Percentiles rank a stretch among this genome's conserved stretches.
Conservation (phyloP, 2,113 vertebrate genomes). For the Ornithorhynchus anatinus region DNA sequence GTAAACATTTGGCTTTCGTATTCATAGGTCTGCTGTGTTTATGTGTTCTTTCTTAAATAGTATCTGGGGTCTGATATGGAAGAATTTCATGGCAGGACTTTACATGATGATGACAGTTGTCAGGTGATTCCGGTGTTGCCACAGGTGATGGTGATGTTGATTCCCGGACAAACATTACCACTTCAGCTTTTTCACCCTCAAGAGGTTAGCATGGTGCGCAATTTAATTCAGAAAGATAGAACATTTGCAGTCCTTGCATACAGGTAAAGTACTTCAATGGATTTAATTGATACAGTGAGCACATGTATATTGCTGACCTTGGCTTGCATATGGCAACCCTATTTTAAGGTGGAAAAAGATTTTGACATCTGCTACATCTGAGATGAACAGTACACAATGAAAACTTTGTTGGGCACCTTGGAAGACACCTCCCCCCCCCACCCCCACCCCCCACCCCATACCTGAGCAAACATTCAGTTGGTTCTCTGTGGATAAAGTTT, state of each 20-base stretch:
- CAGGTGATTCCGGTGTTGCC: slow-evolving; percentile 92
- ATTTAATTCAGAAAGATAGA: slow-evolving; percentile 90
- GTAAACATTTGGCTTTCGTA: neutral
- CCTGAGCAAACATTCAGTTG: too few relatives aligned
- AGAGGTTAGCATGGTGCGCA: slow-evolving; percentile 97
- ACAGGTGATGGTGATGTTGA: slow-evolving; percentile 86
- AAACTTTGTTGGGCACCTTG: too few relatives aligned
- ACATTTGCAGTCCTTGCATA: slow-evolving; percentile 96
- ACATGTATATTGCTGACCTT: too few relatives aligned
- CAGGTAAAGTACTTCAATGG: slow-evolving; percentile 74
- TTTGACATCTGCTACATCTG: too few relatives aligned
- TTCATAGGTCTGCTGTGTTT: neutral
- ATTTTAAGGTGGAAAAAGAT: too few relatives aligned
- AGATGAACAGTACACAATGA: too few relatives aligned
- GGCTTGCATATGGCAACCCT: too few relatives aligned
- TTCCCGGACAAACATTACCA: slow-evolving; percentile 94
- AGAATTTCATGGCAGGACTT: slow-evolving; percentile 93
- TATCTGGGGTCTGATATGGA: slow-evolving; percentile 97
- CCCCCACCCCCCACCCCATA: too few relatives aligned
- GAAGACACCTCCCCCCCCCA: too few relatives aligned
- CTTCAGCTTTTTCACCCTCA: slow-evolving; percentile 93
- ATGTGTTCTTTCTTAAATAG: slow-evolving; percentile 55
- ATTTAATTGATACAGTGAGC: neutral
- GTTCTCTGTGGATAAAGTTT: too few relatives aligned
- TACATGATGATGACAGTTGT: slow-evolving; percentile 95